Conservation (phyloP, 2,797 vertebrate genomes). For the Melanotaenia pygmaea region DNA sequence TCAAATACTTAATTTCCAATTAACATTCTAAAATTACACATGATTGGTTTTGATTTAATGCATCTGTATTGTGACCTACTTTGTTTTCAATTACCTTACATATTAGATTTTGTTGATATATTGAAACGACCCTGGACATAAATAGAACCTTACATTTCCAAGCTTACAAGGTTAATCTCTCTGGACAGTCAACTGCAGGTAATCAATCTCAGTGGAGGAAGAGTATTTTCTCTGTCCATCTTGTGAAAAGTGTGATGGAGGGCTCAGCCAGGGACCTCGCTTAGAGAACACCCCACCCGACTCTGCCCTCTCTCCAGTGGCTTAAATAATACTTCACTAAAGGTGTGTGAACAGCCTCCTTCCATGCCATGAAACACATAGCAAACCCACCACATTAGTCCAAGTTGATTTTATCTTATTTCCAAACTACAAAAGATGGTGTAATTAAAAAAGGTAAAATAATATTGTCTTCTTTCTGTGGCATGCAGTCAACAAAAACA, state of each 20-base stretch:
- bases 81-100: background rate
- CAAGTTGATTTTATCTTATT: constrained; percentile 59
- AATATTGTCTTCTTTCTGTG: constrained; percentile 15
- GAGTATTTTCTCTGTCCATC: constrained; percentile 72
- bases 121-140: constrained; percentile 18
- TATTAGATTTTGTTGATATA: constrained; percentile 17
- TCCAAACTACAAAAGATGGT: constrained; percentile 10
- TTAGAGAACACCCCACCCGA: constrained; percentile 52
- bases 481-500: constrained; percentile 48
- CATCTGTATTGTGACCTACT: background rate
- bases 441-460: constrained; percentile 42
- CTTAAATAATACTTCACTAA: constrained; percentile 62
- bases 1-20: background rate
- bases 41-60: background rate
- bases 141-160: constrained; percentile 41
- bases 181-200: constrained; percentile 58
- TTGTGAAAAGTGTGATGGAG: constrained; percentile 72
- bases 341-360: constrained; percentile 46
- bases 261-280: constrained; percentile 67
- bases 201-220: constrained; percentile 70
- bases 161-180: constrained; percentile 73
- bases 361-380: constrained; percentile 37
- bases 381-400: constrained; percentile 43
- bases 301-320: constrained; percentile 53
- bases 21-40: background rate